Conservation (phyloP, 2,888 invertebrate genomes). For the Thalpophila matura region DNA sequence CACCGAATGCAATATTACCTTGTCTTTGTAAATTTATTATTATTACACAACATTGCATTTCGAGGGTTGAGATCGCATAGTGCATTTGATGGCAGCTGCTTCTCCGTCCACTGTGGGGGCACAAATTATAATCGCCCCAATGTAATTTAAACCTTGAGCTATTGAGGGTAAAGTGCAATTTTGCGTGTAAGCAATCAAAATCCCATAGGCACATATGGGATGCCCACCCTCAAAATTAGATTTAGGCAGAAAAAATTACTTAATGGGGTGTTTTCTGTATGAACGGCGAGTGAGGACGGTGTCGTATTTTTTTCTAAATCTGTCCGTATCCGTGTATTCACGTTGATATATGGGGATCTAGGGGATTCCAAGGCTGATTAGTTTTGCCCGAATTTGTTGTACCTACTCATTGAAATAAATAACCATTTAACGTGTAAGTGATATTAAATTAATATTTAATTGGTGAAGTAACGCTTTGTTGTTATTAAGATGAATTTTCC, state of each 20-base stretch:
- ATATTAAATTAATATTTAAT: slow-evolving; percentile 38
- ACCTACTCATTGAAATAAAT: slow-evolving; percentile 43
- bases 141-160: slow-evolving; percentile 56
- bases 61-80: slow-evolving; percentile 81
- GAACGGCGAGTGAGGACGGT: slow-evolving; percentile 78
- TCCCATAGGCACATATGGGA: slow-evolving; percentile 87
- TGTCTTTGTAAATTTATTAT: slow-evolving; percentile 88
- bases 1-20: slow-evolving; percentile 78
- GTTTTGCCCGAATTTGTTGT: slow-evolving; percentile 45
- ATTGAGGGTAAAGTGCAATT: slow-evolving; percentile 58
- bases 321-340: slow-evolving; percentile 68
- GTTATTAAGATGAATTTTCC: not conserved
- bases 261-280: slow-evolving; percentile 89
- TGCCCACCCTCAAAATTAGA: slow-evolving; percentile 87
- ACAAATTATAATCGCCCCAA: slow-evolving; percentile 54
- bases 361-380: slow-evolving; percentile 59
- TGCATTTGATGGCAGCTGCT: slow-evolving; percentile 86
- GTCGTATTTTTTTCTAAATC: slow-evolving; percentile 73
- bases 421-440: slow-evolving; percentile 17
- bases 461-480: not conserved
- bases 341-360: slow-evolving; percentile 67
- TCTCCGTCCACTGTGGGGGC: slow-evolving; percentile 70
- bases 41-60: slow-evolving; percentile 86
- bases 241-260: slow-evolving; percentile 88
- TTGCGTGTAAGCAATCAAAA: slow-evolving; percentile 56